These are phyloP conservation scores for Microcebus tavaratra DNA, from an alignment of 2,113 vertebrate genomes.

Conservation along the genomic window DNA sequence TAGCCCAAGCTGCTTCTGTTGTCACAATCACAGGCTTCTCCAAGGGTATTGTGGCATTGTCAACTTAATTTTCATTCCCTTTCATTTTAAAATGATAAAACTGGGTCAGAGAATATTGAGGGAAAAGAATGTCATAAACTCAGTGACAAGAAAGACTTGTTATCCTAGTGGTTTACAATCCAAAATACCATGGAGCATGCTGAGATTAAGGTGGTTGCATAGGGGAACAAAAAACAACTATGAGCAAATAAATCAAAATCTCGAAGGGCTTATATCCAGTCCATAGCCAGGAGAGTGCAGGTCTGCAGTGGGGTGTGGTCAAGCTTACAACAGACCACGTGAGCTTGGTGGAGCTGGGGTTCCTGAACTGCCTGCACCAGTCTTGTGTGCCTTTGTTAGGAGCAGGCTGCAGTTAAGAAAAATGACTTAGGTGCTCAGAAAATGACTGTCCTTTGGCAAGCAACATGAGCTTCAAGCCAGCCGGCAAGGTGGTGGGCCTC, in stretches of 20 bases:
- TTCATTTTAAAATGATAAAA: constrained; percentile 7
- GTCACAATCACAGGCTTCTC: not conserved
- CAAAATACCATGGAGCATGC: not conserved
- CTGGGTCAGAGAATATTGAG: not conserved
- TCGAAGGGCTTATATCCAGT: not conserved
- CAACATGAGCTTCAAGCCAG: not conserved
- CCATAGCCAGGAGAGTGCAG: not conserved
- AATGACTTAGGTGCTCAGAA: no score
- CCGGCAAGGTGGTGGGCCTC: not conserved
- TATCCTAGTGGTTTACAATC: not conserved
- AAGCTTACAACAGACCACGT: not conserved
- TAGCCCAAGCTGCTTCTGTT: not conserved
- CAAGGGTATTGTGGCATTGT: not conserved
- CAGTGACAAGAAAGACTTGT: not conserved
- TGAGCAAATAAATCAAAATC: not conserved
- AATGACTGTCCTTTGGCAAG: not conserved
- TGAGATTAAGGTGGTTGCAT: not conserved
- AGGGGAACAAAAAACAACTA: not conserved
- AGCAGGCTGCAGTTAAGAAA: not conserved
- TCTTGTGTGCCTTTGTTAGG: not conserved
- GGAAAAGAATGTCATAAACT: not conserved
- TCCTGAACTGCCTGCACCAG: not conserved
- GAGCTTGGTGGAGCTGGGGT: not conserved
- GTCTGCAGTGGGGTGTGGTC: not conserved
- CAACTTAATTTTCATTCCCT: not conserved